Conservation (phyloP, 1,140 invertebrate genomes). For the Micrasema minimum region DNA sequence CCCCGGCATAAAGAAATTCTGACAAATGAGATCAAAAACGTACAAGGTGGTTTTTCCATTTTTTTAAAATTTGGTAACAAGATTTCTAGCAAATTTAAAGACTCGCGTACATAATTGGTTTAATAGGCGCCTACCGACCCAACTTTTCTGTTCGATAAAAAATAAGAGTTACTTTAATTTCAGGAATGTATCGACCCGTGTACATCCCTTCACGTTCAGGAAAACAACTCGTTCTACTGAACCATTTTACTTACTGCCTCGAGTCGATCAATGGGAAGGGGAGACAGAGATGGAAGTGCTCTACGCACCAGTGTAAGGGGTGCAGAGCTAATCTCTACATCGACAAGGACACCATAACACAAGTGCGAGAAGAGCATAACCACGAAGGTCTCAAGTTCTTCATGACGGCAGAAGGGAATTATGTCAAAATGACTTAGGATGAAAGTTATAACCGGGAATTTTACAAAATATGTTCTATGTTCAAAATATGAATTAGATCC, state of each 20-base stretch:
- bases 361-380: neutral
- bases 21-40: no score
- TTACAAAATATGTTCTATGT: neutral
- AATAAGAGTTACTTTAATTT: no score
- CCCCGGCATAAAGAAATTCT: no score
- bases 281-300: slow-evolving; percentile 13
- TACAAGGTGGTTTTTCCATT: no score
- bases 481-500: neutral
- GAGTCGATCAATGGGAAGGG: neutral
- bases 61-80: no score
- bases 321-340: slow-evolving; percentile 1
- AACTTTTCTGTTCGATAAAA: no score
- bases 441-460: neutral
- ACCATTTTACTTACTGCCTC: slow-evolving; percentile 20
- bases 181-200: neutral
- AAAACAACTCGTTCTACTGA: neutral
- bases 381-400: neutral
- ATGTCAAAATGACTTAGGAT: neutral
- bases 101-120: no score
- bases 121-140: no score
- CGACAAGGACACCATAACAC: neutral
- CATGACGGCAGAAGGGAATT: neutral
- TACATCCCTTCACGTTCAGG: slow-evolving; percentile 14
- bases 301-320: neutral
- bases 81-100: no score